Evolutionary conservation across 2,113 vertebrate genomes (phyloP).

Genomic region (Callaeas wilsoni): DNA sequence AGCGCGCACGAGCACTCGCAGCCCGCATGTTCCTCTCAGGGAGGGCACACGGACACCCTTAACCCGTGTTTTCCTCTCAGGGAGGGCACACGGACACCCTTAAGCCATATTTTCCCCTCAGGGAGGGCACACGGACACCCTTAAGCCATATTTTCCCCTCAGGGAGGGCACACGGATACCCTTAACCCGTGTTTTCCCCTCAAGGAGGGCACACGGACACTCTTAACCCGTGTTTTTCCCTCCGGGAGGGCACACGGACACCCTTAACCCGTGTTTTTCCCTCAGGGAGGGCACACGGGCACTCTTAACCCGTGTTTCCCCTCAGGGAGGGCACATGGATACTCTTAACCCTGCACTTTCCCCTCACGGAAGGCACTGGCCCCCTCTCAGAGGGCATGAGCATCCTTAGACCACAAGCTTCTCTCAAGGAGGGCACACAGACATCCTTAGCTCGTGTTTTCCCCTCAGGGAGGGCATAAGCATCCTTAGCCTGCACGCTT

Average conservation of each 20-base stretch:
- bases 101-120: rapidly evolving
- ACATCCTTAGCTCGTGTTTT: background rate
- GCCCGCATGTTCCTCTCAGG: background rate
- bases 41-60: too few species aligned
- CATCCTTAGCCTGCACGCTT: background rate
- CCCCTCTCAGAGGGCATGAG: too few species aligned
- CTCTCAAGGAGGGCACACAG: background rate
- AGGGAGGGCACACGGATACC: too few species aligned
- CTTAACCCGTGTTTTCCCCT: rapidly evolving
- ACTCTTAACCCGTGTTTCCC: rapidly evolving
- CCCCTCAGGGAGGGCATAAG: background rate
- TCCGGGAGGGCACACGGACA: background rate
- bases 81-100: too few species aligned
- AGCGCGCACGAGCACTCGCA: background rate
- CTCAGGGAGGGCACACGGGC: background rate
- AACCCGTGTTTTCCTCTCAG: background rate
- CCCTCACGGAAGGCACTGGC: background rate
- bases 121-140: background rate
- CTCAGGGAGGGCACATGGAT: background rate
- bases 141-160: rapidly evolving
- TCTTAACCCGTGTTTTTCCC: rapidly evolving
- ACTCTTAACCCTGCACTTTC: rapidly evolving
- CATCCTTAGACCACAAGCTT: too few species aligned
- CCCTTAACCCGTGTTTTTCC: rapidly evolving
- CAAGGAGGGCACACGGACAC: background rate